Evolutionary conservation across 1,140 invertebrate genomes (phyloP).

Genomic region (Hestina assimilis): DNA sequence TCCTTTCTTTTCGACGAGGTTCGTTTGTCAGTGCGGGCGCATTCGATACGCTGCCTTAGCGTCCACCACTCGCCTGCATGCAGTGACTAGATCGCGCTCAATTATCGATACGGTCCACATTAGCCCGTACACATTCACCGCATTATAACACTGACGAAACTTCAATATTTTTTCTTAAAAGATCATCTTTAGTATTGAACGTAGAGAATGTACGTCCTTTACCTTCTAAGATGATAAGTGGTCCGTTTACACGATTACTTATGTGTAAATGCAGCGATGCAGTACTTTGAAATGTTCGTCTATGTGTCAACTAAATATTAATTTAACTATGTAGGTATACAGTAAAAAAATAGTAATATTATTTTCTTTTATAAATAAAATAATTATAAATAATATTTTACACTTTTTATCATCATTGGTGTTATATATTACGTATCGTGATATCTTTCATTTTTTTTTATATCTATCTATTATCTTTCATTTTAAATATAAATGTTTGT

Average conservation of each 20-base stretch:
- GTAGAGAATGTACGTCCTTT: conserved; percentile 29
- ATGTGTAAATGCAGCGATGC: too few species aligned
- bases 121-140: conserved; percentile 21
- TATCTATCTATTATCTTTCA: too few species aligned
- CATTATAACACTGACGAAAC: conserved; percentile 29
- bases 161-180: conserved; percentile 15
- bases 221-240: conserved; percentile 33
- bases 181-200: conserved; percentile 7
- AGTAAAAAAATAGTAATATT: too few species aligned
- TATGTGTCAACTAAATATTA: too few species aligned
- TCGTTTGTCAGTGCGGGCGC: conserved; percentile 40
- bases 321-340: background rate
- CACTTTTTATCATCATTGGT: too few species aligned
- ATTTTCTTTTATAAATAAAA: too few species aligned
- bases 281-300: too few species aligned
- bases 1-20: conserved; percentile 74
- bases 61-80: conserved; percentile 46
- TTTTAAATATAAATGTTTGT: too few species aligned
- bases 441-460: too few species aligned
- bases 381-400: too few species aligned
- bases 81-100: background rate
- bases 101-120: conserved; percentile 27
- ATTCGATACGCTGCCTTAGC: conserved; percentile 66
- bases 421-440: too few species aligned
- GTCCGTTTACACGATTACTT: too few species aligned